Conservation (phyloP, 1,140 invertebrate genomes). For the Panulirus ornatus region DNA sequence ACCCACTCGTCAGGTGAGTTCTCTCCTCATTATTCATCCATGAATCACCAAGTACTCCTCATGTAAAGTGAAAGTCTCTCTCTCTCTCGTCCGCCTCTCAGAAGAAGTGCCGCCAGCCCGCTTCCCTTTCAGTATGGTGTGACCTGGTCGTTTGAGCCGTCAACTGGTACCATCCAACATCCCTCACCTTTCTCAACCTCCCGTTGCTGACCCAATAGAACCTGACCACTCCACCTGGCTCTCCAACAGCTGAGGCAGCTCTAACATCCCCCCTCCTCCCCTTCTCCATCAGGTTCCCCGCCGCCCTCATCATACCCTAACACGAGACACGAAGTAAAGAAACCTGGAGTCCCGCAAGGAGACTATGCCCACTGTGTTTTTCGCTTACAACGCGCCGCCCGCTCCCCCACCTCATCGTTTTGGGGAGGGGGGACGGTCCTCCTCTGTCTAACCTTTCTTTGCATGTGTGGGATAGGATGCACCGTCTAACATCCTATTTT, state of each 20-base stretch:
- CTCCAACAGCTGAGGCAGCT: not conserved
- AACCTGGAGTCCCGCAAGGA: not conserved
- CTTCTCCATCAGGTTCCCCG: not conserved
- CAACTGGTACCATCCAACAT: no score
- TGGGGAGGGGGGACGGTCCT: no score
- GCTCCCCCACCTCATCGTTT: no score
- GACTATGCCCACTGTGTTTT: not conserved
- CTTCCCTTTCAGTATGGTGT: no score
- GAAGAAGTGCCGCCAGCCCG: not conserved
- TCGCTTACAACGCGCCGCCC: not conserved
- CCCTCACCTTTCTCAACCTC: not conserved
- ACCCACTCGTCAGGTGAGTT: not conserved
- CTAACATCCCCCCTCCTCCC: no score
- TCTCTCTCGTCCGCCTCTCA: not conserved
- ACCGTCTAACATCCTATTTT: not conserved
- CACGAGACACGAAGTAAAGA: constrained; percentile 10
- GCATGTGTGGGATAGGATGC: not conserved
- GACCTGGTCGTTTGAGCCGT: no score
- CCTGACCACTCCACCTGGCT: not conserved
- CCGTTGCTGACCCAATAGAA: not conserved
- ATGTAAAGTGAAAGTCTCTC: no score
- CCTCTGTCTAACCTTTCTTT: not conserved
- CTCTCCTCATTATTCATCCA: no score
- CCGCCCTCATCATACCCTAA: not conserved
- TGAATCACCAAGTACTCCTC: no score